Conservation (phyloP, 2,888 invertebrate genomes). For the Anarsia innoxiella region DNA sequence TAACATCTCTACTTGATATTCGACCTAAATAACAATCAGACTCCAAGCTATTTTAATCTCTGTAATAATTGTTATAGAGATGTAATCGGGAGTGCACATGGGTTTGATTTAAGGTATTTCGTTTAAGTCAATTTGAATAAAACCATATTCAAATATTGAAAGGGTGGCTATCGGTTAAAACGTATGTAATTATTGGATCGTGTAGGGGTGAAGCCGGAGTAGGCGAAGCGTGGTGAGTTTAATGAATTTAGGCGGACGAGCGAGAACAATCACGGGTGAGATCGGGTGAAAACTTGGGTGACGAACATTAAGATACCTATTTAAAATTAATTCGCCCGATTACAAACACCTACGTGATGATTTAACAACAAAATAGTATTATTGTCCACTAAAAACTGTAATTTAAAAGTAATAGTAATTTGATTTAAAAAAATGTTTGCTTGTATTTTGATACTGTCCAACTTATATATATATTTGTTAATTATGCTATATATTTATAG, state of each 20-base stretch:
- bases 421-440: no score
- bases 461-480: no score
- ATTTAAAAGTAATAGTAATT: no score
- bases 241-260: constrained; percentile 59
- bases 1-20: constrained; percentile 20
- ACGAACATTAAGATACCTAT: constrained; percentile 23
- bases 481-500: no score
- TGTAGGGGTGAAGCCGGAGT: constrained; percentile 26
- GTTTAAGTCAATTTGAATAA: constrained; percentile 59
- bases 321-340: no score
- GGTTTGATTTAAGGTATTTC: constrained; percentile 21
- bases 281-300: constrained; percentile 28
- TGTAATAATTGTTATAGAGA: no score
- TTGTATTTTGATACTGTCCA: no score
- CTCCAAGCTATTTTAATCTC: no score
- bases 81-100: no score
- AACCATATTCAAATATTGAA: constrained; percentile 66
- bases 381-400: no score
- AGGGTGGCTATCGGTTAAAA: constrained; percentile 65
- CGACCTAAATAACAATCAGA: constrained; percentile 21
- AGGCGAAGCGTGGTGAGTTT: constrained; percentile 59
- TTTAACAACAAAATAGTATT: no score
- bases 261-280: constrained; percentile 39
- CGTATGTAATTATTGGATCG: constrained; percentile 70
- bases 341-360: no score